These are phyloP conservation scores for Clarias platycephalus DNA, from an alignment of 2,797 vertebrate genomes.

Conservation along the genomic window DNA sequence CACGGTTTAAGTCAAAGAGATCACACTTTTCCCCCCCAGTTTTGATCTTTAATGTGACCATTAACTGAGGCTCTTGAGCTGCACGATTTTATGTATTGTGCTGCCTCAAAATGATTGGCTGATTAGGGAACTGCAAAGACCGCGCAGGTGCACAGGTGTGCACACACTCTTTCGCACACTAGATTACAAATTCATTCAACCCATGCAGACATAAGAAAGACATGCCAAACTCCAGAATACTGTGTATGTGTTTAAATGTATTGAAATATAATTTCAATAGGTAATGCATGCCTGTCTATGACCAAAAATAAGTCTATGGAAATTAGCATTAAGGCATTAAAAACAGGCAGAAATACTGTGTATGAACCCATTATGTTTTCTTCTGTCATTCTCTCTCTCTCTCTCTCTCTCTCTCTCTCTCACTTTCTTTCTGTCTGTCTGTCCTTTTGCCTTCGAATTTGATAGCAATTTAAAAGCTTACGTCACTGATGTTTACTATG, in stretches of 20 bases:
- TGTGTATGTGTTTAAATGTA: too few species aligned
- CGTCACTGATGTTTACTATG: slow-evolving; percentile 58
- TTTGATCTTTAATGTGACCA: too few species aligned
- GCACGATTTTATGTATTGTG: too few species aligned
- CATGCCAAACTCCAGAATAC: neutral
- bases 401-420: slow-evolving; percentile 7
- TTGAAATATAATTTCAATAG: neutral
- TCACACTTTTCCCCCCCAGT: too few species aligned
- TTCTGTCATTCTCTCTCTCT: neutral
- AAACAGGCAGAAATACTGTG: neutral
- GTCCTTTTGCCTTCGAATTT: neutral
- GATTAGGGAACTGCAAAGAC: too few species aligned
- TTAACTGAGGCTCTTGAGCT: too few species aligned
- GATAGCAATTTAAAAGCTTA: slow-evolving; percentile 48
- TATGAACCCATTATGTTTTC: neutral
- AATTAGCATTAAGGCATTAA: neutral
- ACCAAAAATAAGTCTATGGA: neutral
- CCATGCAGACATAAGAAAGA: neutral
- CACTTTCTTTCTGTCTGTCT: slow-evolving; percentile 16
- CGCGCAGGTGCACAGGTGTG: neutral
- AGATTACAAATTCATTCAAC: neutral
- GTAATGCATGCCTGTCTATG: neutral
- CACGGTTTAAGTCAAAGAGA: too few species aligned
- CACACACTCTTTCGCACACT: neutral
- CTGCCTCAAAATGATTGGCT: too few species aligned